Conservation (phyloP, 2,888 invertebrate genomes). For the Craniophora ligustri region DNA sequence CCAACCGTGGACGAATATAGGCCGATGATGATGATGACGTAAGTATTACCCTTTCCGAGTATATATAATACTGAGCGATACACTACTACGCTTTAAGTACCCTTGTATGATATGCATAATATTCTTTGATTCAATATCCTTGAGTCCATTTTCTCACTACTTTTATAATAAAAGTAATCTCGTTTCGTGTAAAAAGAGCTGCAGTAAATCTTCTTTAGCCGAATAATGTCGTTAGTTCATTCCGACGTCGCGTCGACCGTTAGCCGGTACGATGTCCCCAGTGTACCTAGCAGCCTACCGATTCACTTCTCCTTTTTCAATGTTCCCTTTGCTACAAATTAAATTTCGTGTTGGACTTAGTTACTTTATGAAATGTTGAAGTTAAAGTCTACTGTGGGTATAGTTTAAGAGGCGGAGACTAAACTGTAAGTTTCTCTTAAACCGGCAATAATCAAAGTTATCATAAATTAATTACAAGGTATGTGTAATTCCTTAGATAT, state of each 20-base stretch:
- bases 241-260: slow-evolving; percentile 3
- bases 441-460: too few species aligned
- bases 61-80: too few species aligned
- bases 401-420: too few species aligned
- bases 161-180: slow-evolving; percentile 3
- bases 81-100: too few species aligned
- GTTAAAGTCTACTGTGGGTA: too few species aligned
- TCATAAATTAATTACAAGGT: too few species aligned
- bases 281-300: neutral
- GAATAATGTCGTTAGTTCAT: slow-evolving; percentile 28
- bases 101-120: neutral
- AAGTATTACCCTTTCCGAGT: too few species aligned
- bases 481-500: too few species aligned
- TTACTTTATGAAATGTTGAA: neutral
- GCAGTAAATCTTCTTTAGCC: slow-evolving; percentile 16
- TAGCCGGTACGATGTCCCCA: slow-evolving; percentile 1
- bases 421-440: too few species aligned
- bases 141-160: neutral
- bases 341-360: neutral
- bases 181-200: slow-evolving; percentile 3
- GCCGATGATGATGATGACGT: too few species aligned
- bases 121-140: too few species aligned
- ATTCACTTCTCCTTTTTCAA: slow-evolving; percentile 13
- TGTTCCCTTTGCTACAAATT: slow-evolving; percentile 4
- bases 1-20: too few species aligned